Percentiles rank a stretch among this genome's conserved stretches.
Evolutionary conservation across 2,113 vertebrate species (phyloP).

Genomic region (Dasyornis broadbenti): DNA sequence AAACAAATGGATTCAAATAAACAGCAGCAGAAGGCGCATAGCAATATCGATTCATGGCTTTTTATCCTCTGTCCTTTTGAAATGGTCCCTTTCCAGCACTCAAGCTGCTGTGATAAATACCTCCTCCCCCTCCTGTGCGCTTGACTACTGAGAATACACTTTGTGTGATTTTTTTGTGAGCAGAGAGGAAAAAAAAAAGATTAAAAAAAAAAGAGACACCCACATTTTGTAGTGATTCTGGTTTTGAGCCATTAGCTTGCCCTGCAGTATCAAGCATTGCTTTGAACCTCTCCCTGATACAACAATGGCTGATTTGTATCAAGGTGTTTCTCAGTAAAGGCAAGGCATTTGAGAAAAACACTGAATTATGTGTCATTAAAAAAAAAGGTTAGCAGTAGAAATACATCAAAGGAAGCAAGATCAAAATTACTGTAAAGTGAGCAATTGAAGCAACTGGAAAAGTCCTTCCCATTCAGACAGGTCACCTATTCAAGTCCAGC

Average conservation of each 20-base stretch:
- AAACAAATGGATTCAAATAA: constrained; percentile 61
- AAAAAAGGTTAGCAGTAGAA: neutral
- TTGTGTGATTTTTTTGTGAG: neutral
- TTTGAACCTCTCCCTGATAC: neutral
- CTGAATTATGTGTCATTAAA: neutral
- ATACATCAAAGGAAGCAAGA: neutral
- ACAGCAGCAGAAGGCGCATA: constrained; percentile 1
- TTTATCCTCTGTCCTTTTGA: constrained; percentile 47
- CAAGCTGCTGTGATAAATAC: constrained; percentile 14
- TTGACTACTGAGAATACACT: neutral
- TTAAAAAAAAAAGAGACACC: neutral
- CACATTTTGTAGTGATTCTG: neutral
- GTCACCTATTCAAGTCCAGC: neutral
- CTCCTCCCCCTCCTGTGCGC: neutral
- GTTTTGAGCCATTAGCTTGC: neutral
- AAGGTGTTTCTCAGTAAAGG: neutral
- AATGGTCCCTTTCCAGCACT: constrained; percentile 28
- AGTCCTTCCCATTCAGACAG: neutral
- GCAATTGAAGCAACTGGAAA: neutral
- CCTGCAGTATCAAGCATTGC: neutral
- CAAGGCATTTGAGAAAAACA: neutral
- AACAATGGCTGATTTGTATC: neutral
- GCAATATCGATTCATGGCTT: constrained; percentile 54
- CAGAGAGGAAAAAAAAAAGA: neutral
- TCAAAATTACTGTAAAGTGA: neutral